phyloP scores from a whole-genome alignment of 2,888 invertebrate genomes.

The Thera britannica region DNA sequence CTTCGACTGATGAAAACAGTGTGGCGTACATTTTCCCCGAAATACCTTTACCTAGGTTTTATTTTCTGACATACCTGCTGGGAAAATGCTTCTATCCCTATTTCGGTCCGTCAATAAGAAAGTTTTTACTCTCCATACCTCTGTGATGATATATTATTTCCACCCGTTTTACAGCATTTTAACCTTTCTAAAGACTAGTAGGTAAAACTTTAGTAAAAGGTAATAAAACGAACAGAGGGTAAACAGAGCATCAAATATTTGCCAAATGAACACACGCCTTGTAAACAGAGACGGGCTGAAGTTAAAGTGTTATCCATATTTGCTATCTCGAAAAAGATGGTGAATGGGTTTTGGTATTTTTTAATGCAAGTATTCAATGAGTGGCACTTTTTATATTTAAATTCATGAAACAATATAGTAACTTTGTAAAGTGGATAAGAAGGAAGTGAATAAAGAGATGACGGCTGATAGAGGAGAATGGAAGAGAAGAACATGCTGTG shows the following conservation, averaged over 20 bases:
- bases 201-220: constrained; percentile 19
- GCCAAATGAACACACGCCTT: constrained; percentile 32
- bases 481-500: no score
- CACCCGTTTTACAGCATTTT: constrained; percentile 14
- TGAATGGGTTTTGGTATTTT: neutral
- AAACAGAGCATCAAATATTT: constrained; percentile 36
- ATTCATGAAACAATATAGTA: no score
- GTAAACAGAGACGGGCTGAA: constrained; percentile 44
- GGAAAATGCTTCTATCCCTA: no score
- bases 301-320: constrained; percentile 57
- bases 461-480: no score
- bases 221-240: constrained; percentile 24
- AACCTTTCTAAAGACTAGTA: constrained; percentile 21
- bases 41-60: no score
- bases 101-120: neutral
- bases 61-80: no score
- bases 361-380: neutral
- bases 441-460: no score
- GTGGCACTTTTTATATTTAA: no score
- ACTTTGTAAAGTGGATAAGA: no score
- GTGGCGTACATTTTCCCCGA: no score
- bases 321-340: constrained; percentile 46
- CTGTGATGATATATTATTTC: neutral
- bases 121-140: neutral
- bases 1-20: no score